Percentiles rank a stretch among this genome's conserved stretches.
Conservation (phyloP, 1,140 invertebrate genomes). For the Oncopodura yosiiana region DNA sequence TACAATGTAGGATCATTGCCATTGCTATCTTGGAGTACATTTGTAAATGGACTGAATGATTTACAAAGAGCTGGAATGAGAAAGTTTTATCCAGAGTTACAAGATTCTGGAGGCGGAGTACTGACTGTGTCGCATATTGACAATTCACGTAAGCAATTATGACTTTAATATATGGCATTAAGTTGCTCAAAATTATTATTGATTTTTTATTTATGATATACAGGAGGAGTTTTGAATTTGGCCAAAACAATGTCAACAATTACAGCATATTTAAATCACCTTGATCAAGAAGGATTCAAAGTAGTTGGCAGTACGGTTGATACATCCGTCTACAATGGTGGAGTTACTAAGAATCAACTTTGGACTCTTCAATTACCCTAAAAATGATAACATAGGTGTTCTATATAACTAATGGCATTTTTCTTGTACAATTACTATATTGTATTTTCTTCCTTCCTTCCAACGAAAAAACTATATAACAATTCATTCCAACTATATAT, state of each 20-base stretch:
- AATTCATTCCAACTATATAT: constrained; percentile 3
- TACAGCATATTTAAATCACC: constrained; percentile 7
- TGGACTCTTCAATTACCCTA: constrained; percentile 17
- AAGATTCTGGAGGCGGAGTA: constrained; percentile 1
- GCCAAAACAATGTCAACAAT: constrained; percentile 5
- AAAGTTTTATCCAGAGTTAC: constrained; percentile 19
- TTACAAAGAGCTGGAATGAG: constrained; percentile 1
- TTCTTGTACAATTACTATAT: too few species aligned
- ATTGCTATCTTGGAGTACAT: constrained; percentile 12
- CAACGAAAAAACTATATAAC: not conserved
- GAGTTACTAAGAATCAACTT: constrained; percentile 19
- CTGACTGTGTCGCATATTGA: not conserved
- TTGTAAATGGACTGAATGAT: constrained; percentile 4
- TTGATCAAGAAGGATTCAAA: constrained; percentile 21
- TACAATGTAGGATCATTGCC: too few species aligned
- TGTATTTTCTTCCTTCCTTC: too few species aligned
- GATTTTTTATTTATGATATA: too few species aligned
- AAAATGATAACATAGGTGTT: not conserved
- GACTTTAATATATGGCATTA: too few species aligned
- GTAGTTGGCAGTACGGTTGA: constrained; percentile 7
- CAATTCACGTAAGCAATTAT: not conserved
- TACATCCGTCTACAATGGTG: constrained; percentile 14
- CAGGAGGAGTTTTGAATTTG: constrained; percentile 12
- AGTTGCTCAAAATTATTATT: too few species aligned
- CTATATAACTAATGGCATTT: not conserved